Conservation (phyloP, 2,113 vertebrate species). For the Ancistrus triradiatus region DNA sequence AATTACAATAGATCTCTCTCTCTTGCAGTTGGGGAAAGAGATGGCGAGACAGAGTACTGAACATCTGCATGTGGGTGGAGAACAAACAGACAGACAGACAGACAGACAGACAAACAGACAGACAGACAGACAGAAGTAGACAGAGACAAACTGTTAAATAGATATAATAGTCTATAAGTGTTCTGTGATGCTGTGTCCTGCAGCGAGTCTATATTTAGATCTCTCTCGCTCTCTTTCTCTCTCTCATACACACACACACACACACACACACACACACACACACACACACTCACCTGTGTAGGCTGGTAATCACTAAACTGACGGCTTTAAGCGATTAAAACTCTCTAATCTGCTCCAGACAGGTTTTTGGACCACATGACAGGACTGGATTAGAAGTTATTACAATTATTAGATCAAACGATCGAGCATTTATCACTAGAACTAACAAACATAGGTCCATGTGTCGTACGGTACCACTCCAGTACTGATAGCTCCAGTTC, state of each 20-base stretch:
- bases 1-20: conserved; percentile 72
- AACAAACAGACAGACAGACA: too few relatives aligned
- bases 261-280: conserved; percentile 28
- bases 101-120: too few relatives aligned
- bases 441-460: too few relatives aligned
- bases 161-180: too few relatives aligned
- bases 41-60: background rate
- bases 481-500: too few relatives aligned
- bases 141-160: too few relatives aligned
- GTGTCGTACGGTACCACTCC: too few relatives aligned
- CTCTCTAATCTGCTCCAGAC: conserved; percentile 66
- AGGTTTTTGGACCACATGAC: conserved; percentile 65
- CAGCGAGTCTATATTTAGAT: conserved; percentile 3
- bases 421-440: too few relatives aligned
- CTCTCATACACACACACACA: conserved; percentile 35
- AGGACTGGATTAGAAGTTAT: conserved; percentile 57
- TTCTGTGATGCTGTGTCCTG: background rate
- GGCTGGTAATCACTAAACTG: conserved; percentile 66
- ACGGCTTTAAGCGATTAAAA: conserved; percentile 69
- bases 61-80: too few relatives aligned
- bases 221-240: background rate
- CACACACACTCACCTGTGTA: conserved; percentile 15
- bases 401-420: too few relatives aligned
- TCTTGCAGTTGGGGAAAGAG: too few relatives aligned
- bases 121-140: too few relatives aligned